These are phyloP conservation scores for Uria lomvia DNA, from an alignment of 2,113 vertebrate species.

Conservation along the genomic window DNA sequence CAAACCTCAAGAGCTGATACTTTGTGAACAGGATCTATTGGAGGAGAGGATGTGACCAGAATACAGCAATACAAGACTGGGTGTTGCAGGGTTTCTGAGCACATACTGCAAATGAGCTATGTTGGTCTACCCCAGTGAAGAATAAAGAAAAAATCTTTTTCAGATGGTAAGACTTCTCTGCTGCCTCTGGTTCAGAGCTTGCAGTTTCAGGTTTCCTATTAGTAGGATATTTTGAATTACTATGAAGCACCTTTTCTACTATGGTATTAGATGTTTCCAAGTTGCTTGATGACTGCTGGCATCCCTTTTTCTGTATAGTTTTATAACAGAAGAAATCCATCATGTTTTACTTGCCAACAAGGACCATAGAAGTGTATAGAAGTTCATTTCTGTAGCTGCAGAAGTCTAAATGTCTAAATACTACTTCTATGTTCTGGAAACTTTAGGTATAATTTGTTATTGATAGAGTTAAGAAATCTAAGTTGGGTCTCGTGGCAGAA, in stretches of 20 bases:
- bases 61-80: background rate
- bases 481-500: background rate
- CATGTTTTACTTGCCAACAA: background rate
- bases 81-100: background rate
- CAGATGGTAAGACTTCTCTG: background rate
- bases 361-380: background rate
- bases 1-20: background rate
- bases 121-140: background rate
- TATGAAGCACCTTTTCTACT: background rate
- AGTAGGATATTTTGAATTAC: background rate
- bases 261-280: background rate
- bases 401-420: background rate
- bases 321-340: background rate
- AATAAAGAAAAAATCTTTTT: background rate
- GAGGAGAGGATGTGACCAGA: background rate
- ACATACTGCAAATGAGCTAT: background rate
- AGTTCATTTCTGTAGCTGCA: background rate
- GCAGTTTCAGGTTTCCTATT: background rate
- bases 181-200: background rate
- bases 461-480: background rate
- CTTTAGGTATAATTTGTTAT: background rate
- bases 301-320: background rate
- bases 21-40: background rate
- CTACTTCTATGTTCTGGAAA: background rate
- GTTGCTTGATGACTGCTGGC: background rate